A percentile compares a stretch with the other conserved stretches of the same genome.
Conservation (phyloP, 2,797 vertebrate species). For the Petrocephalus schoutedeni region DNA sequence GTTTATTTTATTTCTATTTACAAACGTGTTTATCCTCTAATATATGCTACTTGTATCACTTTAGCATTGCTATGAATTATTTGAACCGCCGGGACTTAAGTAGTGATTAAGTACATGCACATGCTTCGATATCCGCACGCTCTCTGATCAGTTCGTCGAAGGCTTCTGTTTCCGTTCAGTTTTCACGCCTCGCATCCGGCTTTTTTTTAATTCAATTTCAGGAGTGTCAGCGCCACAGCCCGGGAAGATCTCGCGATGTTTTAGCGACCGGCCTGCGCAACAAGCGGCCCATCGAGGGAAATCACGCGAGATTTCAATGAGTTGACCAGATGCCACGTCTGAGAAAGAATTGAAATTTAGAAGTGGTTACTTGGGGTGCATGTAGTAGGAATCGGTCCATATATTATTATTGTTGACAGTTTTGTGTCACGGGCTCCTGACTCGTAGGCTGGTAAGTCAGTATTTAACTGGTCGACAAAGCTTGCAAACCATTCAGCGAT, state of each 20-base stretch:
- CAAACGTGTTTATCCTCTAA: neutral
- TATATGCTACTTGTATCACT: neutral
- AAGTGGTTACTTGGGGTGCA: constrained; percentile 12
- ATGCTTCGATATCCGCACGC: neutral
- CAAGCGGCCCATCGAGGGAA: neutral
- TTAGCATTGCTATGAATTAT: neutral
- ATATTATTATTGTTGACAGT: neutral
- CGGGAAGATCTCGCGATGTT: constrained; percentile 16
- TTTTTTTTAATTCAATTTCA: neutral
- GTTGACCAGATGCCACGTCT: constrained; percentile 60
- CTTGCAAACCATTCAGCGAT: neutral
- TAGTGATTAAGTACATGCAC: neutral
- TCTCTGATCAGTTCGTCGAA: neutral
- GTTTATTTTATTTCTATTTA: neutral
- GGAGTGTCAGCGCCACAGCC: neutral
- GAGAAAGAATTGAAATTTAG: constrained; percentile 24
- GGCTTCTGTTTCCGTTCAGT: neutral
- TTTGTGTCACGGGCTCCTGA: neutral
- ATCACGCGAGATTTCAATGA: constrained; percentile 48
- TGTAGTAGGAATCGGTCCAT: neutral
- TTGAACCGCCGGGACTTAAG: neutral
- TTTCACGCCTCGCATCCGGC: neutral
- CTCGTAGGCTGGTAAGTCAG: constrained; percentile 20
- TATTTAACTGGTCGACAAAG: neutral
- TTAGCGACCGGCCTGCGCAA: neutral